Base-by-base conservation (phyloP, 2,797 vertebrate species). In the Acrossocheilus fasciatus region DNA sequence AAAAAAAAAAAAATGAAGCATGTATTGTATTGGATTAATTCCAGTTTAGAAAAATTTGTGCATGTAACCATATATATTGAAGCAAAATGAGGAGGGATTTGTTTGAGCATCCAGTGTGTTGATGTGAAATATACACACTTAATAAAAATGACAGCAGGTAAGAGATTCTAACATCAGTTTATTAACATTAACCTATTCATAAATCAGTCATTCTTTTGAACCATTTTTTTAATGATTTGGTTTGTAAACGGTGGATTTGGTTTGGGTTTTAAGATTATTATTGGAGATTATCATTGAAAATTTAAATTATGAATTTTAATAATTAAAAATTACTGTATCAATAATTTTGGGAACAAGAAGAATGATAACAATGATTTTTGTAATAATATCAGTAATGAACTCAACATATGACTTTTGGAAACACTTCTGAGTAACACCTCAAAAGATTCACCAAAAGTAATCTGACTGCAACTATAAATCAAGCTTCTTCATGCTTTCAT, bases 31-130 rank as follows among this genome's bases (percentile, higher is more conserved):
- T 14, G 59, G 11, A 64, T 64, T 6, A 14, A 64, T 26, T 30
- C 2, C 4, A 64, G 2, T 64, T 64, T 11, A 26, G 2, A 26
- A 62, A 62, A 26, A 62, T 62, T 0, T 6, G 10, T 64, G 59
- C n/a, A 64, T 14, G 11, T 30, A 30, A 26, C n/a, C 23, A n/a
- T 79, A 86, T 83, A 89, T 81, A 84, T 85, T 83, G 66, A 62
- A 20, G 64, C 64, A 78, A 90, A 88, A 89, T 92, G 43, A 1
- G 82, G 86, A 90, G 86, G 91, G 87, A 43, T 62, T 45, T 45
- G 39, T 62, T 83, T 82, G 89, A 83, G 90, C 90, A 92, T 91
- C 84, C 79, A 92, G 91, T 91, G 91, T 91, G 90, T 89, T 91
- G 14, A 70, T 36, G 2, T 41, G 34, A 70, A 70, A 39, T 39